Percentiles rank a stretch among this genome's conserved stretches.
Conservation (phyloP, 2,113 vertebrate genomes). For the Leptobrachium ailaonicum region DNA sequence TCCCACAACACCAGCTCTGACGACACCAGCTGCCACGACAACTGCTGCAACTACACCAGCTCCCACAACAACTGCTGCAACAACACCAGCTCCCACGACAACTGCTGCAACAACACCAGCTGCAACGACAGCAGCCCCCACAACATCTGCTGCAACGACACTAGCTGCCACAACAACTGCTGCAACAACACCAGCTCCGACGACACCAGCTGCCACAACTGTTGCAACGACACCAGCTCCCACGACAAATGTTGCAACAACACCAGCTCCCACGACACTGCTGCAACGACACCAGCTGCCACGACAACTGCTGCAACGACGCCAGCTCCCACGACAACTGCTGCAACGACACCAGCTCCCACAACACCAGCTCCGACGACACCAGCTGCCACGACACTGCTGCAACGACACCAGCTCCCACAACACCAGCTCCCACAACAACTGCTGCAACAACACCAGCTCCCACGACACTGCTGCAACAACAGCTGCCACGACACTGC, state of each 20-base stretch:
- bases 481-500: too few species aligned
- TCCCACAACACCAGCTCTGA: too few species aligned
- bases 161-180: background rate
- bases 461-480: background rate
- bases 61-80: background rate
- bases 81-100: background rate
- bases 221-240: background rate
- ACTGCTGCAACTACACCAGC: background rate
- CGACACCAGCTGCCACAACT: too few species aligned
- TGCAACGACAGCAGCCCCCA: too few species aligned
- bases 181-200: background rate
- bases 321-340: background rate
- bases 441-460: background rate
- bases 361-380: background rate
- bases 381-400: background rate
- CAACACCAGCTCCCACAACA: background rate
- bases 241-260: background rate
- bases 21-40: background rate
- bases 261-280: too few species aligned
- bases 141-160: background rate
- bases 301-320: background rate
- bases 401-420: background rate
- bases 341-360: background rate
- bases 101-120: background rate
- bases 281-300: background rate